phyloP scores from a whole-genome alignment of 2,888 invertebrate genomes.

The Tetramorium bicarinatum region DNA sequence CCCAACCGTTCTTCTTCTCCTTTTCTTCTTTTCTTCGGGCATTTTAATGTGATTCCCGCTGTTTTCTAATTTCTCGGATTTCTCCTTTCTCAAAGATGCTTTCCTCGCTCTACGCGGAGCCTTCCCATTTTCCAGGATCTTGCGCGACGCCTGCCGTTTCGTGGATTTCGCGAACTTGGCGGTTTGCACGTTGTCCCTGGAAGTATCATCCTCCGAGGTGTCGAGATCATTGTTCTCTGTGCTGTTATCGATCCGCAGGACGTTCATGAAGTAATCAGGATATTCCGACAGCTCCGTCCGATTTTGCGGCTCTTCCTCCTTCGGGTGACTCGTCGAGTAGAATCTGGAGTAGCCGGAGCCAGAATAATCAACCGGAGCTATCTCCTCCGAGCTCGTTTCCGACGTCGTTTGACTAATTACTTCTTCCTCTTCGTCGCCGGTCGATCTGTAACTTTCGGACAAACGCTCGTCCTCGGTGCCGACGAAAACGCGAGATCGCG shows the following conservation, averaged over 20 bases:
- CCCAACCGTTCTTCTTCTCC: background rate
- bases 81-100: background rate
- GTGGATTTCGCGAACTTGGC: background rate
- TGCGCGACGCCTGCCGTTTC: background rate
- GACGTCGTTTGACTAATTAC: conserved; percentile 2
- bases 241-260: conserved; percentile 16
- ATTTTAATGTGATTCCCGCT: too few relatives aligned
- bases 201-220: conserved; percentile 9
- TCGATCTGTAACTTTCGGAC: conserved; percentile 18
- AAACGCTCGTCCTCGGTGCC: background rate
- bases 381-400: background rate
- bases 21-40: background rate
- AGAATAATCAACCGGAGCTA: conserved; percentile 29
- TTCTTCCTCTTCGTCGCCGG: conserved; percentile 9
- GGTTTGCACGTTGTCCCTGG: background rate
- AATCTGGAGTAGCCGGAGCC: conserved; percentile 13
- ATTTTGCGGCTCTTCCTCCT: conserved; percentile 11
- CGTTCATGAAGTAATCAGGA: conserved; percentile 39
- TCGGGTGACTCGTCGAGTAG: background rate
- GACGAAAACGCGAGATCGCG: conserved; percentile 8
- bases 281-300: conserved; percentile 4
- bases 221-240: conserved; percentile 17
- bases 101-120: background rate
- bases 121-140: background rate
- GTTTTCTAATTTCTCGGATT: background rate